A percentile compares a stretch with the other conserved stretches of the same genome.
Conservation (phyloP, 2,888 invertebrate species). For the Homarus gammarus region DNA sequence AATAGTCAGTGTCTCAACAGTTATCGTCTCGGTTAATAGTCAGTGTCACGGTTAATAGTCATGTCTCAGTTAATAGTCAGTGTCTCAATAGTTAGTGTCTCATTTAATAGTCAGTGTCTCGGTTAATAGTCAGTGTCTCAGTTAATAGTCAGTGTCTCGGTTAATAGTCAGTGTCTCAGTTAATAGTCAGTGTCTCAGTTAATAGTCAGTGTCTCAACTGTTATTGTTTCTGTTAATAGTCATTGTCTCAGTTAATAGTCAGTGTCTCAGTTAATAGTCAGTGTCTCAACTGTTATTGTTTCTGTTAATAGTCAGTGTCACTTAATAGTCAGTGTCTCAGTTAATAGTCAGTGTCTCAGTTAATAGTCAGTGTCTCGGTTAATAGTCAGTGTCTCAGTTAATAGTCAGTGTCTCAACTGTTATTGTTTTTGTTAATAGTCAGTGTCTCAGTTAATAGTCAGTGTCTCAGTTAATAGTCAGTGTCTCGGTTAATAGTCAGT, state of each 20-base stretch:
- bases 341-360: not conserved
- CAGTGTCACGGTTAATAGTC: not conserved
- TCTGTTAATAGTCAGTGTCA: not conserved
- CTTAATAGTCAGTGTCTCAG: not conserved
- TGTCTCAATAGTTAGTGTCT: not conserved
- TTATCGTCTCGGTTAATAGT: not conserved
- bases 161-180: too few species aligned
- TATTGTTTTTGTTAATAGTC: not conserved
- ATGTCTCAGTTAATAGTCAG: not conserved
- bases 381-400: not conserved
- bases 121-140: not conserved
- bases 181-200: too few species aligned
- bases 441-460: not conserved
- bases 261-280: too few species aligned
- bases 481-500: not conserved
- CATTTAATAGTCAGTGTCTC: not conserved
- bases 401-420: too few species aligned
- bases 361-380: not conserved
- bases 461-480: not conserved
- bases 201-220: too few species aligned
- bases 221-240: too few species aligned
- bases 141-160: too few species aligned
- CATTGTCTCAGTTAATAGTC: too few species aligned
- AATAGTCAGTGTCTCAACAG: not conserved
- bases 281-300: too few species aligned